Conservation (phyloP, 2,797 vertebrate genomes). For the Coracias cyanogaster region DNA sequence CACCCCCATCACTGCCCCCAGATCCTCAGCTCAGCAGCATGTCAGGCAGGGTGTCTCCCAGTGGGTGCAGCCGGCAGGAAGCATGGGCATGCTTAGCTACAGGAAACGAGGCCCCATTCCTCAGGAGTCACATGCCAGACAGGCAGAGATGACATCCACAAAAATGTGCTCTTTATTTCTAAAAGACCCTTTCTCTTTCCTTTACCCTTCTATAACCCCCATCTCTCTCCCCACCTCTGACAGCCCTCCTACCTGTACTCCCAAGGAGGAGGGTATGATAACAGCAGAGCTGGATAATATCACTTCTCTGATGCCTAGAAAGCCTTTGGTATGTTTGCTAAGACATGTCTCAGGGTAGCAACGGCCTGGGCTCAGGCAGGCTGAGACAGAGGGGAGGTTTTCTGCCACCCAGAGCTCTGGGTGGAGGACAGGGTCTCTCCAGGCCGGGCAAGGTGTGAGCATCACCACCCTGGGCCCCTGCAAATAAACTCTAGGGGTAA, state of each 20-base stretch:
- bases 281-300: not conserved
- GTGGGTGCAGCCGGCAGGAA: accelerated
- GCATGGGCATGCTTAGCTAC: not conserved
- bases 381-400: not conserved
- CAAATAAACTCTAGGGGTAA: not conserved
- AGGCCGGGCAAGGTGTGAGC: not conserved
- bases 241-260: not conserved
- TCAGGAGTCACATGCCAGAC: not conserved
- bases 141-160: not conserved
- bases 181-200: not conserved
- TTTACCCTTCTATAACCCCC: not conserved
- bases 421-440: not conserved
- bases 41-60: not conserved
- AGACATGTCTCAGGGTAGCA: not conserved
- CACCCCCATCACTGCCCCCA: accelerated
- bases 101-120: not conserved
- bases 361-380: not conserved
- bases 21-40: not conserved
- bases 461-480: not conserved
- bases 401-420: accelerated
- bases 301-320: not conserved
- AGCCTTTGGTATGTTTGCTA: not conserved
- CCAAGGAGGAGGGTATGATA: not conserved
- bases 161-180: not conserved
- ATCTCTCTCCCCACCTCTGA: not conserved